Evolutionary conservation across 2,797 vertebrate species (phyloP).

Genomic region (Furcifer pardalis): DNA sequence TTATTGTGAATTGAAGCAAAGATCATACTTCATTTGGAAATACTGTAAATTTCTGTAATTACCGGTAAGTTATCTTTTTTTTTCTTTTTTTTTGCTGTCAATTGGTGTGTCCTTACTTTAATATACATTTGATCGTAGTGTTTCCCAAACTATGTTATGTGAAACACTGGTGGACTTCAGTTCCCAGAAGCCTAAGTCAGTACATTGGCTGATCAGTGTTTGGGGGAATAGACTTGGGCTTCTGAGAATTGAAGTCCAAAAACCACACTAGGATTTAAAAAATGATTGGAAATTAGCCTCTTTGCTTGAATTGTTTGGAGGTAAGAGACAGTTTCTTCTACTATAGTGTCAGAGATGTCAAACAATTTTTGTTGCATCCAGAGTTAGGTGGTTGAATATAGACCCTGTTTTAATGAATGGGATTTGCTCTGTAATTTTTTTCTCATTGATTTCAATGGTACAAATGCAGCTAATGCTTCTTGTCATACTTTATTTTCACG

Average conservation of each 20-base stretch:
- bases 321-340: no score
- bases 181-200: not conserved
- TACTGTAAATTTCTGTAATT: slow-evolving; percentile 57
- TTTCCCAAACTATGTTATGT: no score
- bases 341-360: no score
- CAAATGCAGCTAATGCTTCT: not conserved
- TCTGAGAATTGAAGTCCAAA: no score
- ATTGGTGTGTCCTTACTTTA: not conserved
- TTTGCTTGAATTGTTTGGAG: not conserved
- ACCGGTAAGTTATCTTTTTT: not conserved
- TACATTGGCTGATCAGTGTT: no score
- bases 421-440: not conserved
- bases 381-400: not conserved
- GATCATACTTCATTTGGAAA: not conserved
- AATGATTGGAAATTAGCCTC: not conserved
- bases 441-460: not conserved
- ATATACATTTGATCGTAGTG: not conserved
- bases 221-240: no score
- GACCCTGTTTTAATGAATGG: not conserved
- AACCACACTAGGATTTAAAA: not conserved
- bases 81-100: not conserved
- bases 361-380: no score
- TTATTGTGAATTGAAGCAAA: slow-evolving; percentile 37
- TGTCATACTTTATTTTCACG: not conserved
- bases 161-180: not conserved